Evolutionary conservation across 2,888 invertebrate species (phyloP).

Genomic region (Epinotia brunnichana): DNA sequence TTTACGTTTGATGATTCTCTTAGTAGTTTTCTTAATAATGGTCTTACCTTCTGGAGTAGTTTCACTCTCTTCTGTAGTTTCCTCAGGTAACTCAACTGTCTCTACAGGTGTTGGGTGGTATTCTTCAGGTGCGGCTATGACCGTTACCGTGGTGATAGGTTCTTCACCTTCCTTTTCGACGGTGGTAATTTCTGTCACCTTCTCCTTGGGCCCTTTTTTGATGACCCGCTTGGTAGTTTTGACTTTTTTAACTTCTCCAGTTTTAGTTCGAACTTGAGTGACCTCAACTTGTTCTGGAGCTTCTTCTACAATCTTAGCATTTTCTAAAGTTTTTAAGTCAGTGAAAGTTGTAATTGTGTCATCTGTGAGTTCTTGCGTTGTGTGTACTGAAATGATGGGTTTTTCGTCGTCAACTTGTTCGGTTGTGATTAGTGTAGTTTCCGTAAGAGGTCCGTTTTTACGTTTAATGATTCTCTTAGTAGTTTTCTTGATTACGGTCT

Average conservation of each 20-base stretch:
- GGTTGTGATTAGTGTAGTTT: conserved; percentile 5
- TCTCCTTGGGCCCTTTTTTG: conserved; percentile 31
- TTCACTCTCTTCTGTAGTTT: too few relatives aligned
- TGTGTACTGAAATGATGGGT: conserved; percentile 64
- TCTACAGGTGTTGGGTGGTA: neutral
- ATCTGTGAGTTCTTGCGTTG: conserved; percentile 50
- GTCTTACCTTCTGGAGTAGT: too few relatives aligned
- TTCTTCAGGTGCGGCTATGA: neutral
- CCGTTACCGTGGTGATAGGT: neutral
- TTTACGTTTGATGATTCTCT: too few relatives aligned
- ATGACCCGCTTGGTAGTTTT: conserved; percentile 50
- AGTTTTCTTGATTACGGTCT: conserved; percentile 50
- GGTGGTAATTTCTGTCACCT: conserved; percentile 65
- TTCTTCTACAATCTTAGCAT: conserved; percentile 51
- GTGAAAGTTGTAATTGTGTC: conserved; percentile 50
- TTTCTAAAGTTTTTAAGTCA: conserved; percentile 50
- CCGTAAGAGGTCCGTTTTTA: neutral
- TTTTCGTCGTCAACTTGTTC: conserved; percentile 64
- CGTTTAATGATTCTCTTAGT: neutral
- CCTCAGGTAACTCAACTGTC: neutral
- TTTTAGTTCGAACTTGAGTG: conserved; percentile 50
- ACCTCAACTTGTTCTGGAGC: conserved; percentile 46
- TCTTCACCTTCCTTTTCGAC: conserved; percentile 55
- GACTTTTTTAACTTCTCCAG: conserved; percentile 48
- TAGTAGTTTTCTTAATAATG: too few relatives aligned